Base-by-base conservation (phyloP, 1,140 invertebrate genomes). In the Grapholita molesta region DNA sequence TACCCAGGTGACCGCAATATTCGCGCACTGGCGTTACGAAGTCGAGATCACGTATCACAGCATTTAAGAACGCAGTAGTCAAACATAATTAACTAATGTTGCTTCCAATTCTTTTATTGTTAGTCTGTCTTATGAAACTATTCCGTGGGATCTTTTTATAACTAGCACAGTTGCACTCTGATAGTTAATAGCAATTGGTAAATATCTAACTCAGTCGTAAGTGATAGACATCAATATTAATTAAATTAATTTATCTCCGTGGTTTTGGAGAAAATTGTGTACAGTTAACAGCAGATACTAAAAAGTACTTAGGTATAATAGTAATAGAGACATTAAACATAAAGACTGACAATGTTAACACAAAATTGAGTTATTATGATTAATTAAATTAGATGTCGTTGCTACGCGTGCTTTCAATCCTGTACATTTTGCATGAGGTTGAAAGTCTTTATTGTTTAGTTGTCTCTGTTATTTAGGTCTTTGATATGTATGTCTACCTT, bases 21-120 rank as follows among this genome's bases (percentile, higher is more conserved):
- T 61, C n/a, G 55, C 24, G n/a, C 30, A 61, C 55, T 61, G 53
- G 25, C 24, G 55, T 61, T 7, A 28, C 55, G 25, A 65, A 53
- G 48, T 38, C 32, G 70, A 71, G 70, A 68, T 71, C 70, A 70
- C 38, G 33, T 71, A 71, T 71, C 70, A 71, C 70, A 71, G 66
- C 70, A 71, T 65, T 71, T 35, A 64, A 24, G 48, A 67, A 61
- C 69, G 64, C 69, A 61, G 28, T 61, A 28, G 55, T 61, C 55
- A 61, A 61, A 28, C 25, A 61, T 28, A 61, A 61, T 25, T 61
- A 61, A 61, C 55, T 61, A 32, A 15, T 28, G 12, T n/a, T 61
- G 55, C 24, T 61, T 61, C n/a, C 55, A 30, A 21, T 32, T 61
- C n/a, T 55, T 55, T 21, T 15, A 48, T 48, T 55, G 21, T 61